Base-by-base conservation (phyloP, 2,888 invertebrate species). In the Cremastinae sp. region DNA sequence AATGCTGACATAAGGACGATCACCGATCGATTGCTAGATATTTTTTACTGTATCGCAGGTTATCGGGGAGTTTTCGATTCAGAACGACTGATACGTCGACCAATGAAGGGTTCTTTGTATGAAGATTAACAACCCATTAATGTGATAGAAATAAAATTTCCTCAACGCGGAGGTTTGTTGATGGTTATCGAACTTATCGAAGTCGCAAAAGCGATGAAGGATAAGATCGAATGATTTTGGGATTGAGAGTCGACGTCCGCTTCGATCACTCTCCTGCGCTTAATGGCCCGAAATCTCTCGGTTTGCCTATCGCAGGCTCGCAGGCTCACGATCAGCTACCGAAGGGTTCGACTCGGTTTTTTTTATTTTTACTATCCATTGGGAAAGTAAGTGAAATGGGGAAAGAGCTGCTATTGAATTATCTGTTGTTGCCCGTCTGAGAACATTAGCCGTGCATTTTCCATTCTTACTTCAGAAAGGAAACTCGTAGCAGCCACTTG, bases 21-120 rank as follows among this genome's bases (percentile, higher is more conserved):
- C n/a, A n/a, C n/a, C 76, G 61, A 74, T 74, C 78, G 79, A 81
- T 78, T 79, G 79, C 81, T 78, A 78, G 65, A 65, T 61, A 81
- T 79, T 81, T 80, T 80, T 80, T 68, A 68, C 58, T n/a, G 66
- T 58, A 47, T 53, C 66, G 37, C 53, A 18, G 45, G 28, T 74
- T 68, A 58, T 14, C 39, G 47, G 3, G 12, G 39, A 37, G 20
- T 55, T 45, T 43, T n/a, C 10, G 37, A 65, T 55, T 45, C 35
- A 45, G 37, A 58, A 45, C 66, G 66, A 45, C 47, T 37, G 59
- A 66, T 39, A 14, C 51, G 22, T 39, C 18, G 70, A 64, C 51
- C 43, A 22, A 55, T 14, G 14, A 43, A 71, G 43, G 16, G 49
- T 45, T 47, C 20, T 37, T 4, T n/a, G 5, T 37, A 10, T 14